A percentile compares a stretch with the other conserved stretches of the same genome.
These are phyloP conservation scores for Schizopygopsis malacanthus DNA, from an alignment of 2,797 vertebrate genomes.

Conservation along the genomic window DNA sequence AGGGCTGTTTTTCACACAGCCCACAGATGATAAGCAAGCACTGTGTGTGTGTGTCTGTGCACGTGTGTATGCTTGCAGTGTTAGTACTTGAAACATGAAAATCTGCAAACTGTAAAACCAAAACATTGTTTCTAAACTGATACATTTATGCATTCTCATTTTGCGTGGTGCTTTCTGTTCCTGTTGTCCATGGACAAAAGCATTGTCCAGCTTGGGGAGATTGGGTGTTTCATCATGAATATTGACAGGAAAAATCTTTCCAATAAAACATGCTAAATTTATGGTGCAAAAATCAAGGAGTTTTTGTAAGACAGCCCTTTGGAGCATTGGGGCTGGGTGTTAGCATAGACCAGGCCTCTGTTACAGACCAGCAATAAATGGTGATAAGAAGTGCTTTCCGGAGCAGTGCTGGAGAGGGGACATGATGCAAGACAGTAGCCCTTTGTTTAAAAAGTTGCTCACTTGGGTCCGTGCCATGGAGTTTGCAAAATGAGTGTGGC, in stretches of 20 bases:
- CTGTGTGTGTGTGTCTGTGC: conserved; percentile 47
- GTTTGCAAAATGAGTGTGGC: conserved; percentile 75
- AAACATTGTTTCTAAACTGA: not conserved
- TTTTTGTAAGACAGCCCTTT: conserved; percentile 39
- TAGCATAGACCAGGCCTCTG: conserved; percentile 57
- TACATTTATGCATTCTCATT: not conserved
- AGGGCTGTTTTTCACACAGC: conserved; percentile 69
- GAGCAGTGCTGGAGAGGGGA: conserved; percentile 60
- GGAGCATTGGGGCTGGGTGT: conserved; percentile 57
- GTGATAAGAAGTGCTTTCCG: conserved; percentile 79
- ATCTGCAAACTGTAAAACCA: conserved; percentile 10
- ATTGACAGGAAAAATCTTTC: conserved; percentile 54
- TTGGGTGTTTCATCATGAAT: conserved; percentile 41
- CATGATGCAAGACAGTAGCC: conserved; percentile 83
- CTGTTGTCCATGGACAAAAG: conserved; percentile 1
- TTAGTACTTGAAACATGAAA: conserved; percentile 26
- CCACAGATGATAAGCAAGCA: conserved; percentile 63
- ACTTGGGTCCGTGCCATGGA: conserved; percentile 79
- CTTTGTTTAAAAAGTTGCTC: conserved; percentile 79
- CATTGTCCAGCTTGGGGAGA: conserved; percentile 13
- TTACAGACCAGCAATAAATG: conserved; percentile 68
- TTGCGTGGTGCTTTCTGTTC: not conserved
- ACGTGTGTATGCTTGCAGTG: conserved; percentile 43
- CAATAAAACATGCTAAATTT: conserved; percentile 54
- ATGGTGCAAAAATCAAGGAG: conserved; percentile 38